Percentiles rank a stretch among this genome's conserved stretches.
Conservation (phyloP, 1,140 invertebrate species). For the Fopius arisanus region DNA sequence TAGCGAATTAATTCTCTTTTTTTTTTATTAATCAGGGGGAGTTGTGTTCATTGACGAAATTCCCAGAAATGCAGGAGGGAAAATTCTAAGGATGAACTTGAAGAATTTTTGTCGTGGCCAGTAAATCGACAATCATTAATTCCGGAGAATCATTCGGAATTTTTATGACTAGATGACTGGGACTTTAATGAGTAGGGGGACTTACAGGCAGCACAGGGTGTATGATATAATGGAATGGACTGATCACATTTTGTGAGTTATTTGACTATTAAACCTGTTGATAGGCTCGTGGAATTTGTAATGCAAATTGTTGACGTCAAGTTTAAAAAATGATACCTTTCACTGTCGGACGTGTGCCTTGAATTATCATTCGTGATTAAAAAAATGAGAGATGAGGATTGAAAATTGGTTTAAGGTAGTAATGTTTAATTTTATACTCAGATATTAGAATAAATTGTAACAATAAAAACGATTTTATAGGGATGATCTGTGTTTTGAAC, state of each 20-base stretch:
- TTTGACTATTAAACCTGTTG: too few species aligned
- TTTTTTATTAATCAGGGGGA: conserved; percentile 62
- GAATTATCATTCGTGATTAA: neutral
- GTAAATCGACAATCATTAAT: neutral
- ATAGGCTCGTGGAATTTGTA: too few species aligned
- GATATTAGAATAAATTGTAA: neutral
- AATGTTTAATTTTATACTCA: neutral
- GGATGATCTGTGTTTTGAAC: neutral
- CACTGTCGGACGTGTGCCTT: neutral
- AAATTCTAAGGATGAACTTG: conserved; percentile 69
- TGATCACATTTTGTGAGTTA: too few species aligned
- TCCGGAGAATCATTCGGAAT: neutral
- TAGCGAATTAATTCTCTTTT: neutral
- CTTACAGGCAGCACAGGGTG: too few species aligned
- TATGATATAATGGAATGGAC: too few species aligned
- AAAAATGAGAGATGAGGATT: neutral
- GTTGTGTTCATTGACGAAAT: conserved; percentile 67
- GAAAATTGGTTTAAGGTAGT: neutral
- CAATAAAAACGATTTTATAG: neutral
- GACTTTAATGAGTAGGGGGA: too few species aligned
- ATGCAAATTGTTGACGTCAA: neutral
- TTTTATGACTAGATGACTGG: too few species aligned
- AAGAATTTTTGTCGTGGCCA: conserved; percentile 40
- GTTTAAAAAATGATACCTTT: neutral
- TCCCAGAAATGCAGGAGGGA: conserved; percentile 74